Percentiles rank a stretch among this genome's conserved stretches.
These are phyloP conservation scores for Morpho deidamia DNA, from an alignment of 2,888 invertebrate species.

Conservation along the genomic window DNA sequence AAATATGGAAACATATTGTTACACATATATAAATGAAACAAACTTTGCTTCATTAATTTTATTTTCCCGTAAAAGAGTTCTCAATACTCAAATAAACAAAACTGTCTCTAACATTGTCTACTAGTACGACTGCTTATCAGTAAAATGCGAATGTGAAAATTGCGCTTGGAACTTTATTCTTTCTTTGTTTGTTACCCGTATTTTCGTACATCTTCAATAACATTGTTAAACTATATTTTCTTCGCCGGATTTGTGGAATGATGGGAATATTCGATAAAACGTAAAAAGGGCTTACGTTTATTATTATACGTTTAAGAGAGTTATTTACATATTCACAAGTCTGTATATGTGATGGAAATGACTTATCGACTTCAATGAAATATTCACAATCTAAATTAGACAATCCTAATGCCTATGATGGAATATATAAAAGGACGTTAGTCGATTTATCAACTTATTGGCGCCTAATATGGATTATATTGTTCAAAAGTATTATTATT, in stretches of 20 bases:
- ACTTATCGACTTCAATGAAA: too few relatives aligned
- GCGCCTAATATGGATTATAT: too few relatives aligned
- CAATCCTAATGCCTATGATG: too few relatives aligned
- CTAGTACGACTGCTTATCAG: slow-evolving; percentile 16
- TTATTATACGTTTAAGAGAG: too few relatives aligned
- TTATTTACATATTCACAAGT: too few relatives aligned
- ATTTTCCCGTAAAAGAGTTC: neutral
- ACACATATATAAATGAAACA: neutral
- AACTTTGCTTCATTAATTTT: neutral
- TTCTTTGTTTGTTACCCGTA: slow-evolving; percentile 45
- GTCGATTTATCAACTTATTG: too few relatives aligned
- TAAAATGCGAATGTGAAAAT: slow-evolving; percentile 20
- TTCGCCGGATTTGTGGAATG: slow-evolving; percentile 43
- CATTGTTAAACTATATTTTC: slow-evolving; percentile 43
- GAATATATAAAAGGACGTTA: too few relatives aligned
- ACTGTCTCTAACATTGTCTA: slow-evolving; percentile 1
- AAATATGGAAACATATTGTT: neutral
- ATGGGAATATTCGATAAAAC: slow-evolving; percentile 50
- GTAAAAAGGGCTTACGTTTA: too few relatives aligned
- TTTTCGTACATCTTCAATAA: slow-evolving; percentile 49
- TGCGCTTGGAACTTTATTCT: slow-evolving; percentile 27
- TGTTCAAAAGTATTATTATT: too few relatives aligned
- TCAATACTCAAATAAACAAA: slow-evolving; percentile 2
- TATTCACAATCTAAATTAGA: too few relatives aligned
- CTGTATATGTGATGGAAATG: too few relatives aligned